These are phyloP conservation scores for Emydocephalus ijimae DNA, from an alignment of 2,113 vertebrate genomes.

Conservation along the genomic window DNA sequence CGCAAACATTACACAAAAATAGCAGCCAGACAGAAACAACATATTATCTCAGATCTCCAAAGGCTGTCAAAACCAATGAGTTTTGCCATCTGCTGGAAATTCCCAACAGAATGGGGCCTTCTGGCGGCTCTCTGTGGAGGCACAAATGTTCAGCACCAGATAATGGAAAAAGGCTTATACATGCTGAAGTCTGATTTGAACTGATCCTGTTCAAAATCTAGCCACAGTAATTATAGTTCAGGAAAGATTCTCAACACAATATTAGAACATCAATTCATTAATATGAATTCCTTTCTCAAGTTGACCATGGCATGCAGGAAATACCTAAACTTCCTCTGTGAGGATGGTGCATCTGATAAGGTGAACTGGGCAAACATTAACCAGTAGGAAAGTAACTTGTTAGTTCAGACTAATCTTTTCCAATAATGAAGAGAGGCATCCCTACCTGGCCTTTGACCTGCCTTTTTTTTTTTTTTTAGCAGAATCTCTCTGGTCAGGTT, in stretches of 20 bases:
- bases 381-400: neutral
- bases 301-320: neutral
- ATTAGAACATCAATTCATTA: neutral
- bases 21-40: neutral
- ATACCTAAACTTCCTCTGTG: neutral
- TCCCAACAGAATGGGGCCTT: neutral
- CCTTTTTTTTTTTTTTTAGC: neutral
- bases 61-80: neutral
- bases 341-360: neutral
- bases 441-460: neutral
- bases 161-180: neutral
- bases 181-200: neutral
- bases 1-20: neutral
- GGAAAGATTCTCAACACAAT: neutral
- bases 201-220: neutral
- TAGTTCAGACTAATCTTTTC: neutral
- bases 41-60: neutral
- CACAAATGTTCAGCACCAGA: neutral
- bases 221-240: neutral
- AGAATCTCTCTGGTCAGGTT: neutral
- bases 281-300: no score
- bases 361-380: conserved; percentile 8
- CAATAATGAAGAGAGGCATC: neutral
- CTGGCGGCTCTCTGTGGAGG: neutral
- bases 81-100: neutral